Conservation (phyloP, 2,113 vertebrate genomes). For the Corynorhinus townsendii region DNA sequence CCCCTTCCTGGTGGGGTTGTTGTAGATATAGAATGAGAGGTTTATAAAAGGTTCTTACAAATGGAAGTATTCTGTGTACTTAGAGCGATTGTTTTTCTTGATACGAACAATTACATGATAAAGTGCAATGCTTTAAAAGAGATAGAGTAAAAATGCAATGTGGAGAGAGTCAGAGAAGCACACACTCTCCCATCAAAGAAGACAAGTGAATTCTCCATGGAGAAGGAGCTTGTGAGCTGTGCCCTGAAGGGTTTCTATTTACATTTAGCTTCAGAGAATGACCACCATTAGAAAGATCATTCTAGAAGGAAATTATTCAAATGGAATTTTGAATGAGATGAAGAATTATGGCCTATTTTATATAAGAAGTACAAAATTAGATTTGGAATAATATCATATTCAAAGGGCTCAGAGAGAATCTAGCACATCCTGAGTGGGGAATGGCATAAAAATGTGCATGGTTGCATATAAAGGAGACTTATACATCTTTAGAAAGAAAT, state of each 20-base stretch:
- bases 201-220: background rate
- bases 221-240: background rate
- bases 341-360: conserved; percentile 21
- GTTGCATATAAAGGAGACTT: background rate
- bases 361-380: conserved; percentile 35
- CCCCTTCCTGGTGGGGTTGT: background rate
- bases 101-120: background rate
- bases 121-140: background rate
- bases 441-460: background rate
- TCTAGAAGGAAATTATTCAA: conserved; percentile 37
- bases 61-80: background rate
- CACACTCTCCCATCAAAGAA: conserved; percentile 2
- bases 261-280: conserved; percentile 47
- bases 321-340: conserved; percentile 54
- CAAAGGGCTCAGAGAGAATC: conserved; percentile 13
- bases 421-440: background rate
- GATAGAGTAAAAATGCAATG: background rate
- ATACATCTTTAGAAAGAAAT: background rate
- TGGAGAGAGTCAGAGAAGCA: background rate
- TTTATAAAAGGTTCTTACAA: background rate
- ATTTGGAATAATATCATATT: conserved; percentile 45
- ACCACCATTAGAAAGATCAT: conserved; percentile 51
- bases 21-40: background rate
- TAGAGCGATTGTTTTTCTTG: background rate
- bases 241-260: conserved; percentile 25